Conservation (phyloP, 2,888 invertebrate genomes). For the Trissolcus brochymenae region DNA sequence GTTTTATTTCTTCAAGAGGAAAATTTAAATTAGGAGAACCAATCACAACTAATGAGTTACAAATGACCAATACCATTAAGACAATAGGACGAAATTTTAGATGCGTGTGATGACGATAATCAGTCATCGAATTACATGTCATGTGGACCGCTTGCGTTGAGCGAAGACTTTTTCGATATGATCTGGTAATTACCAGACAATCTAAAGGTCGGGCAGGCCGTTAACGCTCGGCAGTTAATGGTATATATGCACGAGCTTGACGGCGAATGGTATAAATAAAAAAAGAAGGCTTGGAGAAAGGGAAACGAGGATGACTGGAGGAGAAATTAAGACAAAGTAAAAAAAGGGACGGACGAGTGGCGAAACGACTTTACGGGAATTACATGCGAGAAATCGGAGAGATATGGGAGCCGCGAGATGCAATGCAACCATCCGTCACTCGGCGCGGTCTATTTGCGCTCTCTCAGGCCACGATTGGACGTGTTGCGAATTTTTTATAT, state of each 20-base stretch:
- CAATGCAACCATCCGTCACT: constrained; percentile 76
- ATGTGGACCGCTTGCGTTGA: constrained; percentile 52
- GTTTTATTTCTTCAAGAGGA: too few species aligned
- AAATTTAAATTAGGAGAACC: too few species aligned
- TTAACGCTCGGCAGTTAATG: constrained; percentile 71
- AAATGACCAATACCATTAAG: constrained; percentile 40
- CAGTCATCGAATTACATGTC: constrained; percentile 56
- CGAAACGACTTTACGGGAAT: constrained; percentile 76
- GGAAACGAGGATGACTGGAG: constrained; percentile 41
- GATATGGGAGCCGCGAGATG: constrained; percentile 75
- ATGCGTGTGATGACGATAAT: constrained; percentile 34
- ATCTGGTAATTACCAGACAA: constrained; percentile 69
- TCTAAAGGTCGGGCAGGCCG: constrained; percentile 68
- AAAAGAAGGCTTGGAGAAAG: constrained; percentile 40
- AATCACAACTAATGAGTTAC: constrained; percentile 20
- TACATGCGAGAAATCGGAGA: constrained; percentile 75
- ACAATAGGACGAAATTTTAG: constrained; percentile 26
- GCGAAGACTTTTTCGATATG: constrained; percentile 66
- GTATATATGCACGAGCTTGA: constrained; percentile 66
- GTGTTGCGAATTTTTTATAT: constrained; percentile 54
- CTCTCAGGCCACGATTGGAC: constrained; percentile 36
- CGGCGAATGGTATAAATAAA: constrained; percentile 64
- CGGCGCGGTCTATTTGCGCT: constrained; percentile 56
- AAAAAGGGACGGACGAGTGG: constrained; percentile 58
- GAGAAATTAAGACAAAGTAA: constrained; percentile 67